Evolutionary conservation across 1,140 invertebrate species (phyloP).

Genomic region (Riptortus pedestris): DNA sequence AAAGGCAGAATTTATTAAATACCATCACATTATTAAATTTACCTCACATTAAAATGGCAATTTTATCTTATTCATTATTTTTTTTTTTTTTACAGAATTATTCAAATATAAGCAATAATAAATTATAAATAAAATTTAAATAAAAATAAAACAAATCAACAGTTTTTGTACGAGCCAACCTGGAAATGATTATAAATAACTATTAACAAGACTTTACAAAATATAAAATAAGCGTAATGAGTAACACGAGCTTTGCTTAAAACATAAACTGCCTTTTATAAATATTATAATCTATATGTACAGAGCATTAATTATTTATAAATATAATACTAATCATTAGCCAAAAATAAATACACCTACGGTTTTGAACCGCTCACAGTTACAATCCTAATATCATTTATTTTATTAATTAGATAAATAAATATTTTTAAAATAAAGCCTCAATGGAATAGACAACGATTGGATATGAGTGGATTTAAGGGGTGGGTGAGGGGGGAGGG

Average conservation of each 20-base stretch:
- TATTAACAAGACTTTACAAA: constrained; percentile 14
- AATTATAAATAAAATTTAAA: neutral
- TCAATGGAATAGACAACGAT: neutral
- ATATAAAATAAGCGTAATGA: constrained; percentile 13
- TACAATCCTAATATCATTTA: neutral
- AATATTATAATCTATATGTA: constrained; percentile 5
- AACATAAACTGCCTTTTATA: constrained; percentile 3
- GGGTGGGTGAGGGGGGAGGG: neutral
- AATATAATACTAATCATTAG: constrained; percentile 5
- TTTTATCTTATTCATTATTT: neutral
- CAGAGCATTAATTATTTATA: neutral
- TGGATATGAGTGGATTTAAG: neutral
- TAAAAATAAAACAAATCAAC: neutral
- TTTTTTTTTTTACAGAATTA: neutral
- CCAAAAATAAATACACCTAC: constrained; percentile 12
- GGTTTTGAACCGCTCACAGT: constrained; percentile 5
- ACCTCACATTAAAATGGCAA: neutral
- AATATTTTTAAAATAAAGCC: neutral
- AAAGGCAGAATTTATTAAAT: neutral
- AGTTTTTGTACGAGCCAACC: neutral
- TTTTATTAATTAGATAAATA: neutral
- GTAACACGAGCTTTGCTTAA: constrained; percentile 3
- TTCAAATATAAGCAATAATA: neutral
- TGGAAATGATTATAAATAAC: neutral
- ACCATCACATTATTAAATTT: neutral